A percentile compares a stretch with the other conserved stretches of the same genome.
phyloP scores from a whole-genome alignment of 2,113 vertebrate species.

The Oryzias curvinotus region DNA sequence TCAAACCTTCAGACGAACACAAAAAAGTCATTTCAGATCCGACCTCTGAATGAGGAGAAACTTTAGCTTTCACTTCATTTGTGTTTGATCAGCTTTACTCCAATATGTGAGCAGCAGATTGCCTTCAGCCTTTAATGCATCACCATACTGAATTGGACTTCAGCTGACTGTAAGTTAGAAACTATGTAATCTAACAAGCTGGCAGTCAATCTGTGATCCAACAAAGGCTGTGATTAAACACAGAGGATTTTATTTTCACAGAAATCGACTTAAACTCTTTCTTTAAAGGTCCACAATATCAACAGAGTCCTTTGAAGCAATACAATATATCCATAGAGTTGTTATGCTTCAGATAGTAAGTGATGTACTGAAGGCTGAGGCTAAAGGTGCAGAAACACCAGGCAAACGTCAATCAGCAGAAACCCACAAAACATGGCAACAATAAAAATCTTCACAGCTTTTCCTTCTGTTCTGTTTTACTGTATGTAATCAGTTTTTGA shows the following conservation, averaged over 20 bases:
- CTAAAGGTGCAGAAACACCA: too few relatives aligned
- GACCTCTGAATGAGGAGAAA: constrained; percentile 32
- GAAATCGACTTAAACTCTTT: constrained; percentile 2
- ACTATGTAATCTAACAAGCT: constrained; percentile 74
- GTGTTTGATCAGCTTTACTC: constrained; percentile 88
- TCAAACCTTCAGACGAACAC: constrained; percentile 3
- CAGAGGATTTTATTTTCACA: constrained; percentile 22
- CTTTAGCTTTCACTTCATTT: constrained; percentile 65
- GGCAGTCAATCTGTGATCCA: constrained; percentile 12
- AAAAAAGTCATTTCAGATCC: constrained; percentile 19
- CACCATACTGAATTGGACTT: not conserved
- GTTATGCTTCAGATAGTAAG: too few relatives aligned
- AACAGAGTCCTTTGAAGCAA: too few relatives aligned
- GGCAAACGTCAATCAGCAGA: too few relatives aligned
- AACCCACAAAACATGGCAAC: too few relatives aligned
- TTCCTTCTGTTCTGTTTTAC: too few relatives aligned
- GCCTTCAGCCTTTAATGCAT: constrained; percentile 71
- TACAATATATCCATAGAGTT: too few relatives aligned
- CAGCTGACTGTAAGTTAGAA: constrained; percentile 63
- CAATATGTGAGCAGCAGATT: constrained; percentile 85
- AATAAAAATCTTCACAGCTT: too few relatives aligned
- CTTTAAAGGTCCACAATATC: not conserved
- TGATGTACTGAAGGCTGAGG: too few relatives aligned
- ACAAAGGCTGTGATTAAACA: constrained; percentile 45
- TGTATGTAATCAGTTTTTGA: too few relatives aligned